These are phyloP conservation scores for Camponotus fellah DNA, from an alignment of 2,888 invertebrate genomes.

Conservation along the genomic window DNA sequence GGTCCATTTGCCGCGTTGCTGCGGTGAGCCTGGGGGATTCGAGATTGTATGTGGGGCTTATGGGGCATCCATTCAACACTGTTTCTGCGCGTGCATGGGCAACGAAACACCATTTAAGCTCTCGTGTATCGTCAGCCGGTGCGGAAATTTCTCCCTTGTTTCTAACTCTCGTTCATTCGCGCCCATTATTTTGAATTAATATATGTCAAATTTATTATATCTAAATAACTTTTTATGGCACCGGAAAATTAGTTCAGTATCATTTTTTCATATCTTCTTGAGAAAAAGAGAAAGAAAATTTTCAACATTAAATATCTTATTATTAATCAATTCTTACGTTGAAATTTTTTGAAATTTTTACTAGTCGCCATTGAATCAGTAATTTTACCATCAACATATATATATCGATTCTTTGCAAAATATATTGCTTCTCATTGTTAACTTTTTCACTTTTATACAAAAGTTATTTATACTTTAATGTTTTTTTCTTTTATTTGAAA, in stretches of 20 bases:
- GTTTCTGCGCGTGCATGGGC: conserved; percentile 60
- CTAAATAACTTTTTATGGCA: neutral
- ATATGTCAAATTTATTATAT: conserved; percentile 3
- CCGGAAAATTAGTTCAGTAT: neutral
- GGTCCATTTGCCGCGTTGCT: conserved; percentile 63
- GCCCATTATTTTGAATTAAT: conserved; percentile 26
- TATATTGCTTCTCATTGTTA: neutral
- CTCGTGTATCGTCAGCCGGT: conserved; percentile 39
- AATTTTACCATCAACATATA: neutral
- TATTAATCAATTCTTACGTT: neutral
- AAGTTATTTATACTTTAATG: neutral
- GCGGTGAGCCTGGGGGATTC: conserved; percentile 63
- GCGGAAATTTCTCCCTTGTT: conserved; percentile 46
- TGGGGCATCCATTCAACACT: conserved; percentile 57
- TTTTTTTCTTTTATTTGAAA: neutral
- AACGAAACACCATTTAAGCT: conserved; percentile 61
- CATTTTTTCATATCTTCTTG: neutral
- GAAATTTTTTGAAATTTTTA: neutral
- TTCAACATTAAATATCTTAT: neutral
- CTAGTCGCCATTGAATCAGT: neutral
- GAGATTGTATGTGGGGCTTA: conserved; percentile 68
- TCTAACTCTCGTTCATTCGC: conserved; percentile 29
- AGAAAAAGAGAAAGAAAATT: neutral
- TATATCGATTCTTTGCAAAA: neutral
- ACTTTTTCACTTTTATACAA: neutral